These are phyloP conservation scores for Volucella inanis DNA, from an alignment of 2,888 invertebrate species.

Conservation along the genomic window DNA sequence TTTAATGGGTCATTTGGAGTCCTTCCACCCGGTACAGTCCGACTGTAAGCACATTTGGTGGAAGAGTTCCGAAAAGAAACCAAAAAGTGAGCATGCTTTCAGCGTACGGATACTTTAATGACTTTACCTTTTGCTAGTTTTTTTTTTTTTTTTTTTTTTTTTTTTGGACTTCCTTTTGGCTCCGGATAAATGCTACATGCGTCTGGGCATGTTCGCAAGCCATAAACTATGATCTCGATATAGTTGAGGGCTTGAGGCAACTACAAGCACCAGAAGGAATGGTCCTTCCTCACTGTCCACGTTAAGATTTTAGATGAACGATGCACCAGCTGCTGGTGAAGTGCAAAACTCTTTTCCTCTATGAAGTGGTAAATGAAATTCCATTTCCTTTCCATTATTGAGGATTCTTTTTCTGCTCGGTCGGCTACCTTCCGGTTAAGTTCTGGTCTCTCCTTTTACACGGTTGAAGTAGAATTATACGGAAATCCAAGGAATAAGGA, in stretches of 20 bases:
- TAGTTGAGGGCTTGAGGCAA: not conserved
- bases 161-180: not conserved
- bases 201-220: constrained; percentile 73
- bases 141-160: not conserved
- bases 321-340: constrained; percentile 55
- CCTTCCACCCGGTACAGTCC: constrained; percentile 31
- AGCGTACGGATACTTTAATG: constrained; percentile 52
- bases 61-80: constrained; percentile 9
- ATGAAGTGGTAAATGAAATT: constrained; percentile 74
- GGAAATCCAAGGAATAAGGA: constrained; percentile 33
- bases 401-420: constrained; percentile 44
- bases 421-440: constrained; percentile 21
- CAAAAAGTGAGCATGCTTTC: constrained; percentile 12
- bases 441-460: not conserved
- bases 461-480: constrained; percentile 39
- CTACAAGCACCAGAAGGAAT: constrained; percentile 52
- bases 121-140: constrained; percentile 46
- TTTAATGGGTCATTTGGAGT: constrained; percentile 71
- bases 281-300: constrained; percentile 35
- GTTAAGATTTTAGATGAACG: constrained; percentile 16
- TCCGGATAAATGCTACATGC: constrained; percentile 54
- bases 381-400: constrained; percentile 69
- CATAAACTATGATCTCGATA: constrained; percentile 70
- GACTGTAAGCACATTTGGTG: constrained; percentile 45
- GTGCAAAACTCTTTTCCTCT: constrained; percentile 46